phyloP scores from a whole-genome alignment of 2,797 vertebrate species.

The Lithobates sylvaticus region DNA sequence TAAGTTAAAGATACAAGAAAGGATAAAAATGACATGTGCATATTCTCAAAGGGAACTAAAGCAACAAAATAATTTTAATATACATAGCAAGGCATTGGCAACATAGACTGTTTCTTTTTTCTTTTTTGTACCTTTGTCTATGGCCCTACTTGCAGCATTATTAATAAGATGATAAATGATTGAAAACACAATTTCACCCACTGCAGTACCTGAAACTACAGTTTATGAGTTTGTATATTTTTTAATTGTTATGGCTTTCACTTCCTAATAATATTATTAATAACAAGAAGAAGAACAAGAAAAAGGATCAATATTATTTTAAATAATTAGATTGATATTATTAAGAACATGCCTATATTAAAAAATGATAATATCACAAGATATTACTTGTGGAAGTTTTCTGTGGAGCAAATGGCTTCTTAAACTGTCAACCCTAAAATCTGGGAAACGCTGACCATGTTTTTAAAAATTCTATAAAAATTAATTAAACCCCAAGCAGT shows the following conservation, averaged over 20 bases:
- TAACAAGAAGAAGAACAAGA: no score
- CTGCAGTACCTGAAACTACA: not conserved
- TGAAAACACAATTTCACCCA: not conserved
- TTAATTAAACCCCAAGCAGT: no score
- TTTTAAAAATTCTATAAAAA: no score
- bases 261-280: not conserved
- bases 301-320: no score
- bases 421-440: no score
- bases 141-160: no score
- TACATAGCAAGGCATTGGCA: not conserved
- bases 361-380: not conserved
- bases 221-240: not conserved
- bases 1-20: not conserved
- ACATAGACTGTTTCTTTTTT: not conserved
- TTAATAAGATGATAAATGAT: no score
- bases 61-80: conserved; percentile 7
- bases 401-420: no score
- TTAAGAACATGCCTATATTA: not conserved
- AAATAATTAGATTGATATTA: no score
- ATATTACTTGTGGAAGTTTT: no score
- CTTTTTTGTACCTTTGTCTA: not conserved
- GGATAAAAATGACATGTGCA: not conserved
- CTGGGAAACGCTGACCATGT: no score
- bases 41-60: not conserved
- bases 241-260: not conserved